phyloP scores from a whole-genome alignment of 2,888 invertebrate species.

The Polydesmus complanatus region DNA sequence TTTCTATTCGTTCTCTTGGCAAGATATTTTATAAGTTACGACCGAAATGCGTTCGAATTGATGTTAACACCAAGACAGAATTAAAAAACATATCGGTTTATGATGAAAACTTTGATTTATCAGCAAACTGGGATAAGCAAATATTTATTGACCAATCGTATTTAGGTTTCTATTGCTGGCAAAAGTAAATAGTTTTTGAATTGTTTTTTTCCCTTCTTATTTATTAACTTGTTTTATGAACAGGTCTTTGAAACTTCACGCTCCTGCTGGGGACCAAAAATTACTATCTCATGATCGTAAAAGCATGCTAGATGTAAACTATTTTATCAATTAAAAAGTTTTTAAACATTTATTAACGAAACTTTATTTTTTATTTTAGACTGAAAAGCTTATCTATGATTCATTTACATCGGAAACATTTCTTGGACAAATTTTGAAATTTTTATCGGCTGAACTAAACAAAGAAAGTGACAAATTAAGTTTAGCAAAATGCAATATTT shows the following conservation, averaged over 20 bases:
- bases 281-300: conserved; percentile 39
- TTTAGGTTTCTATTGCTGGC: conserved; percentile 43
- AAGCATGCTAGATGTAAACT: conserved; percentile 41
- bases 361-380: conserved; percentile 8
- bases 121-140: conserved; percentile 58
- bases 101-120: conserved; percentile 46
- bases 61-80: conserved; percentile 42
- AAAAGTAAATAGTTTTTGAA: conserved; percentile 28
- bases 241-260: conserved; percentile 37
- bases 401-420: conserved; percentile 53
- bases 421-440: conserved; percentile 53
- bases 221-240: neutral
- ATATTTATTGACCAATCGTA: conserved; percentile 53
- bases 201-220: neutral
- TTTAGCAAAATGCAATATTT: conserved; percentile 49
- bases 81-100: conserved; percentile 57
- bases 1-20: conserved; percentile 21
- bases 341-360: neutral
- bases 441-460: conserved; percentile 67
- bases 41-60: conserved; percentile 44
- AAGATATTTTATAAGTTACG: conserved; percentile 48
- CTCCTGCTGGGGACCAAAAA: conserved; percentile 51
- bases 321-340: neutral
- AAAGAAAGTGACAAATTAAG: conserved; percentile 72
- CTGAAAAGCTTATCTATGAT: conserved; percentile 49